Conservation (phyloP, 2,113 vertebrate genomes). For the Daphoenositta chrysoptera region DNA sequence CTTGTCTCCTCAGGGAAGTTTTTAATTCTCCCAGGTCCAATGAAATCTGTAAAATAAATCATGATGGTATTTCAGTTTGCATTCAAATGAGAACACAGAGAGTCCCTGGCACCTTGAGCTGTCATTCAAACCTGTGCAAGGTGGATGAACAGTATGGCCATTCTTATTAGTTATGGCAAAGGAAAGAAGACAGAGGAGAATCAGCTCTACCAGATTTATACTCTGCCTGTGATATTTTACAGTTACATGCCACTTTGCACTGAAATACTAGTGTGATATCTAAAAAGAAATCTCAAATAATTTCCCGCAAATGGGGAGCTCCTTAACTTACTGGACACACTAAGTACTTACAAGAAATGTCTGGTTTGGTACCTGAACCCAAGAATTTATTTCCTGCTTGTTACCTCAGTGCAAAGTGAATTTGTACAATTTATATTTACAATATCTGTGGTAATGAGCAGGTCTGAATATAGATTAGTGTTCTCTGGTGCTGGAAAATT, state of each 20-base stretch:
- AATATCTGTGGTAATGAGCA: background rate
- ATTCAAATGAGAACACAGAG: background rate
- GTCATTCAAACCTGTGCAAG: background rate
- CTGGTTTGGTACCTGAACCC: background rate
- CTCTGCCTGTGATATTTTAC: background rate
- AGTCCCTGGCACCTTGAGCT: background rate
- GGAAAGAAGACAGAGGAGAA: background rate
- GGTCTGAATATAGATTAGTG: background rate
- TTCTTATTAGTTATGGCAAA: background rate
- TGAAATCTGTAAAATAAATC: background rate
- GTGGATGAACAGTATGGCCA: background rate
- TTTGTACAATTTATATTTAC: background rate
- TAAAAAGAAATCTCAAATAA: background rate
- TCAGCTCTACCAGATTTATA: background rate
- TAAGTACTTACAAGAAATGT: background rate
- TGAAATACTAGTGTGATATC: background rate
- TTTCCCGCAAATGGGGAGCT: background rate
- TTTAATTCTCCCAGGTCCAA: background rate
- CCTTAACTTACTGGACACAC: background rate
- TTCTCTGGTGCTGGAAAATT: background rate
- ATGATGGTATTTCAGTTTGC: background rate
- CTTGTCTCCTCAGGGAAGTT: background rate
- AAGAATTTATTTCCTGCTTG: background rate
- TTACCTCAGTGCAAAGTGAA: background rate
- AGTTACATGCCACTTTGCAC: background rate